Conservation (phyloP, 1,140 invertebrate genomes). For the Dicyema japonicum region DNA sequence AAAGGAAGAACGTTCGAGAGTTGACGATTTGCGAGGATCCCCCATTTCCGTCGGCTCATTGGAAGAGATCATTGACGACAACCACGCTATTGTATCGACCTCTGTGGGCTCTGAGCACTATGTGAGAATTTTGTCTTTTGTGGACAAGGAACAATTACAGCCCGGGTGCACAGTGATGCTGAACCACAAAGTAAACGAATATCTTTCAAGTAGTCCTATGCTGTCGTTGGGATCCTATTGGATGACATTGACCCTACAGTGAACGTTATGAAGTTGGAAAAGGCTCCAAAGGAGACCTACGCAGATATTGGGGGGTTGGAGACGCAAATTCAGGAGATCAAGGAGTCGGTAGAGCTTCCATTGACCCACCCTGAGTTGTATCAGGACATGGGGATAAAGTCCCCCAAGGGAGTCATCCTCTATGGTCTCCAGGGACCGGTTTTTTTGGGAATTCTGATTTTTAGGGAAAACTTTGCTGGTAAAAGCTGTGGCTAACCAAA, state of each 20-base stretch:
- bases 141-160: constrained; percentile 93
- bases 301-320: constrained; percentile 97
- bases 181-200: constrained; percentile 54
- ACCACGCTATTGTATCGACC: constrained; percentile 95
- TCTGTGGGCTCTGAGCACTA: constrained; percentile 98
- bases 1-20: constrained; percentile 56
- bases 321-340: constrained; percentile 95
- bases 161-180: constrained; percentile 87
- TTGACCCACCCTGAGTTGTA: constrained; percentile 98
- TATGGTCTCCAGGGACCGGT: constrained; percentile 87
- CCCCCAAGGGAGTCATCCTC: constrained; percentile 89
- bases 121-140: constrained; percentile 90
- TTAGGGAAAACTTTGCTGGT: constrained; percentile 71
- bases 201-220: constrained; percentile 32
- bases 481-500: constrained; percentile 96
- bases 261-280: constrained; percentile 97
- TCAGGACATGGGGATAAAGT: constrained; percentile 98
- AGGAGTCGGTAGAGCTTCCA: constrained; percentile 90
- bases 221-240: constrained; percentile 78
- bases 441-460: constrained; percentile 4
- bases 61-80: constrained; percentile 98
- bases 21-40: constrained; percentile 82
- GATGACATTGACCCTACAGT: constrained; percentile 99
- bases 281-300: constrained; percentile 96
- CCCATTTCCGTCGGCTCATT: constrained; percentile 98